phyloP scores from a whole-genome alignment of 2,113 vertebrate genomes.

The Ptilorrhoa leucosticta region DNA sequence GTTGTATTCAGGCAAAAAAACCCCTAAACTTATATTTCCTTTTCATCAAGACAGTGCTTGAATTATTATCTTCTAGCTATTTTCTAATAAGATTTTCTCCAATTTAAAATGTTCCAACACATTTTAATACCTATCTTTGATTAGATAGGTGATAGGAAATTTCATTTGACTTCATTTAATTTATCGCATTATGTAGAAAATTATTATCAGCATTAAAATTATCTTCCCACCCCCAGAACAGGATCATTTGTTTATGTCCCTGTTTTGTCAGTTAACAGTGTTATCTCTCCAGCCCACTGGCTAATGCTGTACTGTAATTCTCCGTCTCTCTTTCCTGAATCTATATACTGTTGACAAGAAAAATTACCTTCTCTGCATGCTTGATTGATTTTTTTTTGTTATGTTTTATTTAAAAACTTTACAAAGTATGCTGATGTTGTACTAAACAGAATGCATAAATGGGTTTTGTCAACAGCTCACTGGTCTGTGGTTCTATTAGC shows the following conservation, averaged over 20 bases:
- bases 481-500: not conserved
- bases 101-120: not conserved
- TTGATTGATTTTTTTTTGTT: not conserved
- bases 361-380: not conserved
- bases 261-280: not conserved
- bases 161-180: not conserved
- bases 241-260: not conserved
- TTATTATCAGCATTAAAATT: not conserved
- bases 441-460: not conserved
- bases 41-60: not conserved
- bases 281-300: not conserved
- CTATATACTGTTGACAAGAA: not conserved
- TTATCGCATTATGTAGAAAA: not conserved
- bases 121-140: not conserved
- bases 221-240: not conserved
- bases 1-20: not conserved
- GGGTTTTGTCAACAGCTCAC: not conserved
- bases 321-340: not conserved
- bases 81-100: not conserved
- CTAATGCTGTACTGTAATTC: not conserved
- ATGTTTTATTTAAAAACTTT: not conserved
- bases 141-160: not conserved
- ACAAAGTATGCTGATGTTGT: not conserved
- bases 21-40: not conserved
- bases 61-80: not conserved